Evolutionary conservation across 2,113 vertebrate genomes (phyloP), one percentile per base, ranked within the genome.

Genomic region (Oryzias javanicus): DNA sequence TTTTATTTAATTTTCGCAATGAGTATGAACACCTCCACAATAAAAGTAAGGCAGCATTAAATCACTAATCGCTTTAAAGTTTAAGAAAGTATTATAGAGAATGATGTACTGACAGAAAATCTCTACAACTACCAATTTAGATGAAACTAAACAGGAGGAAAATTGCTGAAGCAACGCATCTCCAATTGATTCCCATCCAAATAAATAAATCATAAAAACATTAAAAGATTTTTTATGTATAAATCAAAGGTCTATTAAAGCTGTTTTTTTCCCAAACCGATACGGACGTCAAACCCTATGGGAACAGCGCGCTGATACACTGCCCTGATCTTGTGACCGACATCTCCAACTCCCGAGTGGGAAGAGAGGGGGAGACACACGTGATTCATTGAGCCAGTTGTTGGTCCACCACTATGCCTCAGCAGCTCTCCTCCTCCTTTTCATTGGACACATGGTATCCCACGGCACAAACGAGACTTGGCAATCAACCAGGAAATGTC

Each of bases 251-350:
- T 59, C n/a, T 52, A 52, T 54, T 15, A 14, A n/a, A 55, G 41
- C n/a, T 14, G 18, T 45, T 29, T 49, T 57, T 5, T 56, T 44
- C 20, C 17, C 20, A 41, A 42, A 50, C 8, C 35, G 29, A 5
- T 49, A 41, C 40, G 55, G 8, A 68, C n/a, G 44, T 3, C 69
- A 60, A 72, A 78, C 18, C 16, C 59, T 58, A 48, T 59, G 58
- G 55, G 65, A 79, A 74, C 41, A 60, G 55, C 6, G 25, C 13
- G 14, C 50, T 1, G 18, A 59, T 79, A 60, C 40, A 65, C 59
- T 67, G 66, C 65, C 58, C 67, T 61, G 68, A 85, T 89, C 84
- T 86, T 86, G 76, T 89, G 83, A 89, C 82, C 16, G 22, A 86
- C 55, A 84, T 76, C 71, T 80, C 49, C 49, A 60, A 62, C 79